A percentile compares a stretch with the other conserved stretches of the same genome.
These are phyloP conservation scores for Coptodon bakossiorum DNA, from an alignment of 2,113 vertebrate genomes.

Conservation along the genomic window DNA sequence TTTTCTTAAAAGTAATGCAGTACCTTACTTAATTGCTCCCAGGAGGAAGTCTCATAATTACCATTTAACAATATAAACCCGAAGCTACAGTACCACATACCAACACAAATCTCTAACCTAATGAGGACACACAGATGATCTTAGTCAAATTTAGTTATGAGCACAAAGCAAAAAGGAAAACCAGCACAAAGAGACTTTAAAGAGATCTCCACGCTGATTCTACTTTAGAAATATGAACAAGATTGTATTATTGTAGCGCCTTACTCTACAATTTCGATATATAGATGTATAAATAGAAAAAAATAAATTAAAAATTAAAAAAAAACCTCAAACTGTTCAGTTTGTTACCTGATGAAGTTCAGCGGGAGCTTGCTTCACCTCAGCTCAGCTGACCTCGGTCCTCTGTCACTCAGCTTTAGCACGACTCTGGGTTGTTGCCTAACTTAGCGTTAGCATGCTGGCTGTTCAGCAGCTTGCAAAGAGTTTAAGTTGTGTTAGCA, in stretches of 20 bases:
- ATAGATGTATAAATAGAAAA: not conserved
- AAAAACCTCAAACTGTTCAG: fast-evolving
- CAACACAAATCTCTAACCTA: not conserved
- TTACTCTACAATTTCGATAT: not conserved
- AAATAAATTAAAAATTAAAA: not conserved
- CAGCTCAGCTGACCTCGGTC: not conserved
- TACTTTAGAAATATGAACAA: fast-evolving
- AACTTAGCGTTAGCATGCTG: not conserved
- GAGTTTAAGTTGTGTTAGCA: not conserved
- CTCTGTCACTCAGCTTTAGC: not conserved
- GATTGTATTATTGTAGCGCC: not conserved
- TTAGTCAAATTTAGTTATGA: not conserved
- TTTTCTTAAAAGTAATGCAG: not conserved
- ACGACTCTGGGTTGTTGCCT: not conserved
- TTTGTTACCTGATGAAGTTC: not conserved
- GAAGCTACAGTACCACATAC: not conserved
- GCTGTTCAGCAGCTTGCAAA: not conserved
- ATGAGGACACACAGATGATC: not conserved
- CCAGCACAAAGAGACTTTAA: not conserved
- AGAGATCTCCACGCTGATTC: not conserved
- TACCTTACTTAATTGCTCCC: not conserved
- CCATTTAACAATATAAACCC: not conserved
- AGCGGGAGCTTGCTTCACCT: not conserved
- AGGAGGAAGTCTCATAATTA: not conserved
- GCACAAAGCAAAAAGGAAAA: not conserved